These are phyloP conservation scores for Danio choprae DNA, from an alignment of 2,797 vertebrate genomes.

Conservation along the genomic window DNA sequence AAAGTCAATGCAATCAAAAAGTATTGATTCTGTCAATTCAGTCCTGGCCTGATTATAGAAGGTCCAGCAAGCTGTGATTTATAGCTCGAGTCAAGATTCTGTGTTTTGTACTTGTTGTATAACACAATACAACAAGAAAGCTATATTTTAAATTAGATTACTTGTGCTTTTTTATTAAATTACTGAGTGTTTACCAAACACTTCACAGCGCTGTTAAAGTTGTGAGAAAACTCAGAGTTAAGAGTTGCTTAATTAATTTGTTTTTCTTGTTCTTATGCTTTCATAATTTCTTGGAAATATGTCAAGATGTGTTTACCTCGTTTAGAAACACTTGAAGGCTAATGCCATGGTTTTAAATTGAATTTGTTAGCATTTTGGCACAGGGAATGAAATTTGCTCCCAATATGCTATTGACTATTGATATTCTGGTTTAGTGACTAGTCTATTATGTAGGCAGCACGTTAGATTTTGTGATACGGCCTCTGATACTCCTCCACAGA, in stretches of 20 bases:
- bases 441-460: conserved; percentile 5
- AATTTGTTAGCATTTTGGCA: conserved; percentile 1
- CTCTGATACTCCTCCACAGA: conserved; percentile 15
- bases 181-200: neutral
- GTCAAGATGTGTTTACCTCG: neutral
- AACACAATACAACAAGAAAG: neutral
- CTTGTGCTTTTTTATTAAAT: neutral
- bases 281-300: conserved; percentile 6
- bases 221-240: neutral
- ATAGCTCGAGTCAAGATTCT: neutral
- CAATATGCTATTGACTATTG: neutral
- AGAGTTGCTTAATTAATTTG: neutral
- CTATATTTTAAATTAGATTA: neutral
- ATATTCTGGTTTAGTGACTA: neutral
- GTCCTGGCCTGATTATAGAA: neutral
- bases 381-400: neutral
- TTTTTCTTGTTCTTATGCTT: neutral
- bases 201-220: neutral
- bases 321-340: neutral
- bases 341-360: neutral
- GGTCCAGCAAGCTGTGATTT: neutral
- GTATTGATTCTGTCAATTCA: neutral
- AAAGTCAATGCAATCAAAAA: neutral
- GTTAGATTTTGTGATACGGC: neutral
- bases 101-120: too few species aligned